phyloP scores from a whole-genome alignment of 2,888 invertebrate genomes.

The Nephrotoma guestfalica region DNA sequence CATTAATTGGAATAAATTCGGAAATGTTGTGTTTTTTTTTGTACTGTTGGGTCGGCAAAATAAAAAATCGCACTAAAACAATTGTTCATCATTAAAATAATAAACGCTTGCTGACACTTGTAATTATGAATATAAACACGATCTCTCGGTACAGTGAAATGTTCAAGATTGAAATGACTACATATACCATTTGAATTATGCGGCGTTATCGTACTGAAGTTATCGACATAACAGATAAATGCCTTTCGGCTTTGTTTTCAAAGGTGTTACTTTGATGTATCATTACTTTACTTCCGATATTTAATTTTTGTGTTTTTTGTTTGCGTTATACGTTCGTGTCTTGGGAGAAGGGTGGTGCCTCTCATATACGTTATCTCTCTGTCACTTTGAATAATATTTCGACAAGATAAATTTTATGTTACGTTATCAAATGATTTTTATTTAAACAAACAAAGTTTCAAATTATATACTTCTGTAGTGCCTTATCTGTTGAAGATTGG shows the following conservation, averaged over 20 bases:
- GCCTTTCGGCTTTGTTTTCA: not conserved
- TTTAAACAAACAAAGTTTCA: not conserved
- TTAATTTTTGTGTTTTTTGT: not conserved
- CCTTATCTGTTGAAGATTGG: not conserved
- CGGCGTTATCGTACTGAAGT: not conserved
- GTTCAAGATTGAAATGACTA: not conserved
- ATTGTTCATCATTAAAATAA: not conserved
- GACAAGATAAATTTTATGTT: not conserved
- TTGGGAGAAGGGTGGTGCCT: not conserved
- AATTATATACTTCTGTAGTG: not conserved
- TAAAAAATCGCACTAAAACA: not conserved
- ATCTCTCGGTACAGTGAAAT: not conserved
- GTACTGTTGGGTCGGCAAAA: not conserved
- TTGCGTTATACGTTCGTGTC: not conserved
- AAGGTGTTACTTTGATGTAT: not conserved
- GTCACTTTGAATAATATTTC: not conserved
- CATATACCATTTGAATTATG: not conserved
- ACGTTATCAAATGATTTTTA: not conserved
- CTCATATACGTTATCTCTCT: not conserved
- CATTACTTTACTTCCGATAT: not conserved
- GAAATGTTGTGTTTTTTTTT: not conserved
- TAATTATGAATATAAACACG: not conserved
- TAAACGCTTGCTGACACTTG: not conserved
- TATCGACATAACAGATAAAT: not conserved
- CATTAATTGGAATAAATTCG: not conserved